Base-by-base conservation (phyloP, 92 coral and sea anemone species). In the Porites rus region DNA sequence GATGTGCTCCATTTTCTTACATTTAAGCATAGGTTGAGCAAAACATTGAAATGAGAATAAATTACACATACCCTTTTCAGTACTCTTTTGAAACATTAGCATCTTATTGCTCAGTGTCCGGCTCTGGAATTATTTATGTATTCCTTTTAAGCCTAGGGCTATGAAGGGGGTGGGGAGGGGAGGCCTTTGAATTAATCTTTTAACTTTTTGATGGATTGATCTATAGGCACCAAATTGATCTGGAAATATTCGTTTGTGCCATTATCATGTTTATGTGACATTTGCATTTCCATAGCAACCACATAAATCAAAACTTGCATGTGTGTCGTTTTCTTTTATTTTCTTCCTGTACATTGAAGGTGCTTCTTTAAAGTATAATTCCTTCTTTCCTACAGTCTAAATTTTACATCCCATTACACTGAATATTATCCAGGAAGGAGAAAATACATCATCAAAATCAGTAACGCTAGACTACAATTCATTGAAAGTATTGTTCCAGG, bases 101-200 rank as follows among this genome's bases (percentile, higher is more conserved):
- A 58, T 77, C 28, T 58, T 77, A 77, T 58, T 77, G 82, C 82
- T 77, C 70, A 77, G 82, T 60, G 82, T 77, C 82, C 82, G 24
- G 82, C 82, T 77, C 58, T 77, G 82, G 51, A 77, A 77, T 77
- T 77, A 77, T 77, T 77, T 66, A 77, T 77, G n/a, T 77, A 77
- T 60, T 60, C 70, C 82, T 58, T 77, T 77, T 77, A 77, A 77
- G 46, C 82, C 82, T 77, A 77, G 82, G 69, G 56, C 69, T 58
- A 59, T 58, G 69, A 58, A 19, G 82, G 52, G 82, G 70, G 2
- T 2, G 31, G 31, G 31, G 31, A 2, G 31, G 31, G 4, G 82
- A 77, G 46, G 82, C 53, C 82, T 77, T 77, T 77, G 52, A 77
- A 77, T 77, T 69, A 76, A 76, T 51, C 81, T 76, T 76, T 76